These are phyloP conservation scores for Willisornis vidua DNA, from an alignment of 2,113 vertebrate species.

Conservation along the genomic window DNA sequence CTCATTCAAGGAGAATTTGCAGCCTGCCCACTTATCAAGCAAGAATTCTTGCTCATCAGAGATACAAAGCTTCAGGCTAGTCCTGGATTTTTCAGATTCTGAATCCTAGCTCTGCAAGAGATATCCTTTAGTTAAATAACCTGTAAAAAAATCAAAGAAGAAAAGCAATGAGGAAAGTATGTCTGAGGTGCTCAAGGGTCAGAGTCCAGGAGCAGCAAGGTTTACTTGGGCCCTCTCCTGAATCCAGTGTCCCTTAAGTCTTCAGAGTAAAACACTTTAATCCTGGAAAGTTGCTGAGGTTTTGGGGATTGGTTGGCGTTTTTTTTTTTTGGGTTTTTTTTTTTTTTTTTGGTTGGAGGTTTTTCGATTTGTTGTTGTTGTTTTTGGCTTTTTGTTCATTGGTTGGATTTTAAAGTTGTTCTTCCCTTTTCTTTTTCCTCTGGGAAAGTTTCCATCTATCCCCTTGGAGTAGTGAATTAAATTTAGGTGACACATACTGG, in stretches of 20 bases:
- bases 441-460: neutral
- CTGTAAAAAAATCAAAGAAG: neutral
- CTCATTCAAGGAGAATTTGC: neutral
- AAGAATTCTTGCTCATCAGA: neutral
- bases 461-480: neutral
- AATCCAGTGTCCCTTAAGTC: neutral
- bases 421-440: neutral
- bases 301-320: neutral
- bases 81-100: neutral
- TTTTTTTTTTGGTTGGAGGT: neutral
- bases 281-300: neutral
- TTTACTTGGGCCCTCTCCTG: neutral
- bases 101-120: neutral
- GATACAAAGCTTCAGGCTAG: neutral
- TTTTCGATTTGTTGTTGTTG: too few species aligned
- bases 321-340: neutral
- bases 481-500: neutral
- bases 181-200: neutral
- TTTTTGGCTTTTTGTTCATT: neutral
- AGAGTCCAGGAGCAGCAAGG: neutral
- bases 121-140: neutral
- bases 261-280: neutral
- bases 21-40: neutral
- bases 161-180: neutral
- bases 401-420: accelerated